These are phyloP conservation scores for Nycticorax nycticorax DNA, from an alignment of 2,113 vertebrate species.

Conservation along the genomic window DNA sequence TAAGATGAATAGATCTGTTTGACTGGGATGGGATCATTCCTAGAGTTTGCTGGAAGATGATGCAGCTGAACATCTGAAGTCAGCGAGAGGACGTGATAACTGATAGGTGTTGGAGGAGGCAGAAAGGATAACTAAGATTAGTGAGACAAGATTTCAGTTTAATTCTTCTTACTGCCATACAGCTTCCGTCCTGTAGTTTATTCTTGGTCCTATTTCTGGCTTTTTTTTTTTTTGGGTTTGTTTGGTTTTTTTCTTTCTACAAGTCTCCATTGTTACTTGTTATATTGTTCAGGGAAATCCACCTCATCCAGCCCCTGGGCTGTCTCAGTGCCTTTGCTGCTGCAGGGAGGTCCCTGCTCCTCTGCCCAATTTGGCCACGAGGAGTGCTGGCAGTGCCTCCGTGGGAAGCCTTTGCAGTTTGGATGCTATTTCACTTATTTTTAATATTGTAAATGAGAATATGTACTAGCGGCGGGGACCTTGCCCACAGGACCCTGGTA, in stretches of 20 bases:
- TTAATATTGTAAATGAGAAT: background rate
- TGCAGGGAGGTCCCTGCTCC: background rate
- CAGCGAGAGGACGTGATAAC: background rate
- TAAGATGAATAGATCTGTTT: background rate
- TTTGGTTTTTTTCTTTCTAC: background rate
- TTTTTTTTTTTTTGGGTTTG: too few species aligned
- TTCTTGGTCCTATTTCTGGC: background rate
- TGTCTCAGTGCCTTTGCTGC: background rate
- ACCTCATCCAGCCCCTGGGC: background rate
- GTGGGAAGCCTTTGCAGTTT: background rate
- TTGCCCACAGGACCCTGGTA: background rate
- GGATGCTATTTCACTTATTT: background rate
- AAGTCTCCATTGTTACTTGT: background rate
- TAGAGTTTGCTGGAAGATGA: background rate
- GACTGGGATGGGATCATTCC: background rate
- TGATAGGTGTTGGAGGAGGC: background rate
- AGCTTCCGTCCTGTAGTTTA: background rate
- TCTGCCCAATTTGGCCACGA: background rate
- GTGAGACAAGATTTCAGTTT: background rate
- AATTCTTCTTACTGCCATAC: background rate
- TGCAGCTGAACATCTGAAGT: background rate
- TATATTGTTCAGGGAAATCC: background rate
- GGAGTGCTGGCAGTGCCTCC: background rate
- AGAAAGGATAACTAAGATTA: background rate
- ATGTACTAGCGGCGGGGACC: fast-evolving